Percentiles rank a stretch among this genome's conserved stretches.
Conservation (phyloP, 2,797 vertebrate species). For the Phalanger gymnotis region DNA sequence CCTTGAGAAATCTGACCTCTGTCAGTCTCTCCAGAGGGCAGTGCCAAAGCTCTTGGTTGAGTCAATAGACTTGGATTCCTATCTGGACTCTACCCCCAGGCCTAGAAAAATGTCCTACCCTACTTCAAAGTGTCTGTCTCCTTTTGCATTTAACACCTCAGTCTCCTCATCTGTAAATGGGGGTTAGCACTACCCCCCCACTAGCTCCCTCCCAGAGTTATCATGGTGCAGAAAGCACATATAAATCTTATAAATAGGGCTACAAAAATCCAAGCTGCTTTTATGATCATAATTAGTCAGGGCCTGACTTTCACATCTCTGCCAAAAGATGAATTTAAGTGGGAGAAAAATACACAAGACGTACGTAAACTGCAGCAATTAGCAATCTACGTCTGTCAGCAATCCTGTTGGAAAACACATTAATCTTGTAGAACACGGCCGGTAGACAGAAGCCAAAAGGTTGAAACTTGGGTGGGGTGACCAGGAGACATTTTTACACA, state of each 20-base stretch:
- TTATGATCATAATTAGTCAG: not conserved
- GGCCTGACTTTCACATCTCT: not conserved
- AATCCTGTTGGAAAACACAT: slow-evolving; percentile 72
- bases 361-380: not conserved
- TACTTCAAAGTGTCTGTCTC: not conserved
- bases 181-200: not conserved
- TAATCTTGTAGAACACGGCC: slow-evolving; percentile 71
- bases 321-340: slow-evolving; percentile 11
- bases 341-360: not conserved
- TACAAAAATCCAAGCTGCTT: not conserved
- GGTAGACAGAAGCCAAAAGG: slow-evolving; percentile 82
- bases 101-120: not conserved
- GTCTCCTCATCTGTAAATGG: not conserved
- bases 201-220: not conserved
- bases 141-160: not conserved
- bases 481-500: slow-evolving; percentile 78
- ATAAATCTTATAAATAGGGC: not conserved
- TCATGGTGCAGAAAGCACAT: not conserved
- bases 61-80: not conserved
- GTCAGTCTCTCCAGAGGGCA: not conserved
- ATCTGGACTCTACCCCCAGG: not conserved
- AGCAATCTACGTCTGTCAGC: slow-evolving; percentile 2
- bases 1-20: not conserved
- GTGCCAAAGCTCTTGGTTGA: not conserved
- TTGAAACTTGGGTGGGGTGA: slow-evolving; percentile 81